Evolutionary conservation across 2,797 vertebrate genomes (phyloP).

Genomic region (Ciconia nigra): DNA sequence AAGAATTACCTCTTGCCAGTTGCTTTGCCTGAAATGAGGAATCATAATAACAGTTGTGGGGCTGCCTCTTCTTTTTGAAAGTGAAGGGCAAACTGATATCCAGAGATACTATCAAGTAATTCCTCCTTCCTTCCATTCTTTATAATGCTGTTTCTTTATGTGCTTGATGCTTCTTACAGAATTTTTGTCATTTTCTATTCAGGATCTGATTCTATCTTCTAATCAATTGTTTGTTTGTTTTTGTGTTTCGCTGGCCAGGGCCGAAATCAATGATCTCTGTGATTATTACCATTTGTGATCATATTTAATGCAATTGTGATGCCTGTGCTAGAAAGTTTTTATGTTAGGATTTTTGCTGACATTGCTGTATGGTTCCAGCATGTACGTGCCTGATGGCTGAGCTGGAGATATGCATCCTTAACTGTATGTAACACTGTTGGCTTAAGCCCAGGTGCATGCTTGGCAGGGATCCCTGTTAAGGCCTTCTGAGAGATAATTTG

Average conservation of each 20-base stretch:
- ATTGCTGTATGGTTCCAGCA: background rate
- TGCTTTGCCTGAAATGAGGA: background rate
- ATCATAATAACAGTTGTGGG: background rate
- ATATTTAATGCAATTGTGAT: background rate
- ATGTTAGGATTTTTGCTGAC: background rate
- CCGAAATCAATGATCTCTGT: background rate
- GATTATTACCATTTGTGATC: background rate
- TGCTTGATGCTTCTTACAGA: background rate
- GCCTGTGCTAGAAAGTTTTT: background rate
- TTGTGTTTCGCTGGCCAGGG: background rate
- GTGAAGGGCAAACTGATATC: background rate
- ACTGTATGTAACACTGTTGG: background rate
- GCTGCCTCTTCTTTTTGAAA: background rate
- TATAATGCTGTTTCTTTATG: background rate
- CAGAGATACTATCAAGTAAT: background rate
- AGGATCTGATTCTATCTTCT: background rate
- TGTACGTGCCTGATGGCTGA: background rate
- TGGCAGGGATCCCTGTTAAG: background rate
- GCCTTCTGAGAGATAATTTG: background rate
- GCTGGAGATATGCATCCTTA: background rate
- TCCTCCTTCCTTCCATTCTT: background rate
- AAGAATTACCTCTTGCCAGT: constrained; percentile 10
- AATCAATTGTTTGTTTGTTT: background rate
- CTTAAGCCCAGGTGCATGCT: background rate
- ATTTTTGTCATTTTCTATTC: background rate